Conservation (phyloP, 2,888 invertebrate genomes). For the Protodeltote pygarga region DNA sequence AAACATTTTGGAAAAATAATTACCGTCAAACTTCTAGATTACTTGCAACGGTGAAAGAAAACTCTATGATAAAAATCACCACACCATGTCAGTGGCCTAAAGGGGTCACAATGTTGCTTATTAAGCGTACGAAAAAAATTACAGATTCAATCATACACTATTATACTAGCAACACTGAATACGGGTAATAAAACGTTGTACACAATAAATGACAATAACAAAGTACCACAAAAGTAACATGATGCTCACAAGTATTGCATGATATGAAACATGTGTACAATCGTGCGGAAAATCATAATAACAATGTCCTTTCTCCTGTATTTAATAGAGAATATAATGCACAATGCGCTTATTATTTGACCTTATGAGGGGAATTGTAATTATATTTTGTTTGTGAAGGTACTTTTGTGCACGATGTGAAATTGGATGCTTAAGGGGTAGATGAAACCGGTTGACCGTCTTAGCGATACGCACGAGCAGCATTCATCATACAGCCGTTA, state of each 20-base stretch:
- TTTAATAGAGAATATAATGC: conserved; percentile 63
- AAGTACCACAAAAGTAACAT: conserved; percentile 59
- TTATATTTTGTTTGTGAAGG: conserved; percentile 33
- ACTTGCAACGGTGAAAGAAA: no score
- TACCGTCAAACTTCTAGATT: no score
- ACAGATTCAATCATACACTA: no score
- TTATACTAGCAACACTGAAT: background rate
- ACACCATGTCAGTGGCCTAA: no score
- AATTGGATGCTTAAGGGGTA: conserved; percentile 18
- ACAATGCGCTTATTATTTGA: conserved; percentile 56
- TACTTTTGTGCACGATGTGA: conserved; percentile 33
- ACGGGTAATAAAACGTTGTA: conserved; percentile 27
- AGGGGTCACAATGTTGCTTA: no score
- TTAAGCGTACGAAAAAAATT: no score
- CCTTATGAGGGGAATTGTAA: conserved; percentile 39
- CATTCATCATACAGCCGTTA: no score
- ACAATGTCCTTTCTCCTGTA: conserved; percentile 53
- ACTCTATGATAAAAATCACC: no score
- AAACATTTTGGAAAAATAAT: no score
- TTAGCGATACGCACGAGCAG: no score
- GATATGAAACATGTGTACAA: conserved; percentile 67
- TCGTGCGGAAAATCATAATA: conserved; percentile 66
- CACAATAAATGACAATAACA: conserved; percentile 28
- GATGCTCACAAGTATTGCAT: conserved; percentile 55
- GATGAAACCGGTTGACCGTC: conserved; percentile 7